These are phyloP conservation scores for Synanceia verrucosa DNA, from an alignment of 2,797 vertebrate genomes.

Conservation along the genomic window DNA sequence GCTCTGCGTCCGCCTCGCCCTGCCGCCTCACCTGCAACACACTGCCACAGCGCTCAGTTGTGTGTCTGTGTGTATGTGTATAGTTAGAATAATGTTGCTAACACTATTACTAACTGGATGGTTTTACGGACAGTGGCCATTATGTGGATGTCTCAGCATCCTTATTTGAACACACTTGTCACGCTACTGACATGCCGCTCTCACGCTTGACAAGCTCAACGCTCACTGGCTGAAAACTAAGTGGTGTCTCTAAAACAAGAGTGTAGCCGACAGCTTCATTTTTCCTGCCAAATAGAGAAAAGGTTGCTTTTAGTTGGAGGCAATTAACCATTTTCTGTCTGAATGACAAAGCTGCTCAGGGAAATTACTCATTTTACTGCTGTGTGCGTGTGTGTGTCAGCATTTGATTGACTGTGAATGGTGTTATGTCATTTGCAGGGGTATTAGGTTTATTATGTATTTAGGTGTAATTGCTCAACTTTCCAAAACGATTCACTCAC, in stretches of 20 bases:
- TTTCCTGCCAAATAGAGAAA: slow-evolving; percentile 36
- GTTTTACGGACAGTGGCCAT: slow-evolving; percentile 78
- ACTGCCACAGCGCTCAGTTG: slow-evolving; percentile 45
- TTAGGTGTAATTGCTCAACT: slow-evolving; percentile 7
- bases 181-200: slow-evolving; percentile 74
- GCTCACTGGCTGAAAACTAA: slow-evolving; percentile 36
- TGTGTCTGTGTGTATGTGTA: slow-evolving; percentile 54
- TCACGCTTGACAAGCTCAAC: slow-evolving; percentile 62
- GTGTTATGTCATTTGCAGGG: slow-evolving; percentile 16
- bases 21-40: slow-evolving; percentile 79
- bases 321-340: neutral
- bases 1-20: slow-evolving; percentile 76
- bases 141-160: slow-evolving; percentile 77
- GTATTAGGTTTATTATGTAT: slow-evolving; percentile 5
- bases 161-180: slow-evolving; percentile 75
- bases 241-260: slow-evolving; percentile 52
- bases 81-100: slow-evolving; percentile 73
- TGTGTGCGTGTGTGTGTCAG: neutral
- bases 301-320: slow-evolving; percentile 14
- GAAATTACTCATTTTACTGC: neutral
- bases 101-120: slow-evolving; percentile 78
- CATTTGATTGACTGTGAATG: neutral
- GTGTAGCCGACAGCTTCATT: slow-evolving; percentile 1
- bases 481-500: slow-evolving; percentile 17
- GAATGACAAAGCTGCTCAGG: neutral